phyloP scores from a whole-genome alignment of 2,797 vertebrate species.

The Botia almorhae region DNA sequence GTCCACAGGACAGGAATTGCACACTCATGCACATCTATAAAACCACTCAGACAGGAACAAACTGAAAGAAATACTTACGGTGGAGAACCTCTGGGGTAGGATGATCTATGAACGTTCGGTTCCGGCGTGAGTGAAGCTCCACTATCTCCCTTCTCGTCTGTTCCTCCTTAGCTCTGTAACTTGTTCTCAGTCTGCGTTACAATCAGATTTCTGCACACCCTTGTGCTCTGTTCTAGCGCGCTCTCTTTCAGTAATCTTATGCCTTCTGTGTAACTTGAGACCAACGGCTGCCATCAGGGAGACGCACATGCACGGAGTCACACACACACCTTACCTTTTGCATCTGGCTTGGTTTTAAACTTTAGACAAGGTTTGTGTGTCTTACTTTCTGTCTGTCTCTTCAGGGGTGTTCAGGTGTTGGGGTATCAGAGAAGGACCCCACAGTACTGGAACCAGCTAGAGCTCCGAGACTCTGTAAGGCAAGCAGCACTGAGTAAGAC shows the following conservation, averaged over 20 bases:
- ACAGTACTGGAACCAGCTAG: conserved; percentile 63
- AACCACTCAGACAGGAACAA: neutral
- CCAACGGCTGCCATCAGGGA: conserved; percentile 59
- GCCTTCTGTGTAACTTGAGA: conserved; percentile 79
- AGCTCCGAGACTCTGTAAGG: conserved; percentile 56
- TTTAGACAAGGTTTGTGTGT: conserved; percentile 59
- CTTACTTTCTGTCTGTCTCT: conserved; percentile 64
- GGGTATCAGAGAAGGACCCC: conserved; percentile 69
- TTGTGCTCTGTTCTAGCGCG: conserved; percentile 79
- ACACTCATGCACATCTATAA: neutral
- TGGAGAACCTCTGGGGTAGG: conserved; percentile 20
- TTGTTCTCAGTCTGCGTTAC: conserved; percentile 69
- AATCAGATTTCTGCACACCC: conserved; percentile 76
- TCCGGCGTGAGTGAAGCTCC: conserved; percentile 36
- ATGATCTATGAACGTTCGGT: conserved; percentile 28
- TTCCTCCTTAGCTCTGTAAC: conserved; percentile 25
- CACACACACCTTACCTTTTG: conserved; percentile 56
- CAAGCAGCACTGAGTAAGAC: conserved; percentile 67
- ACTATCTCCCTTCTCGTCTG: conserved; percentile 9
- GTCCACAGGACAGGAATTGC: neutral
- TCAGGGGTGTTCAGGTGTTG: conserved; percentile 52
- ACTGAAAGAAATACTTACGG: conserved; percentile 42
- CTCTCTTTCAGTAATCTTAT: conserved; percentile 79
- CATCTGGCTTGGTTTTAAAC: conserved; percentile 64
- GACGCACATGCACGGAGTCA: conserved; percentile 40